Conservation (phyloP, 2,113 vertebrate species). For the Alouatta palliata region DNA sequence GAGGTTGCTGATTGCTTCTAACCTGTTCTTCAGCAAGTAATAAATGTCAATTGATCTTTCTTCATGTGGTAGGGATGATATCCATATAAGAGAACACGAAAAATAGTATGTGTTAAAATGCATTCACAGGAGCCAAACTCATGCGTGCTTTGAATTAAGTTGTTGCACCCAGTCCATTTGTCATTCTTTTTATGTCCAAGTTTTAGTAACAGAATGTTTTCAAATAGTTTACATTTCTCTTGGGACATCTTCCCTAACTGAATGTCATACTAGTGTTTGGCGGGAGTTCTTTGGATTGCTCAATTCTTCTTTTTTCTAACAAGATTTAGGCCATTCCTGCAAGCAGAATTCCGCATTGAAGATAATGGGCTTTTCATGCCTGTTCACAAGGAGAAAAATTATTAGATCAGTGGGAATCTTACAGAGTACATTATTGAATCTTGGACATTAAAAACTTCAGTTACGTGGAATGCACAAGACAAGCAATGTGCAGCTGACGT, state of each 20-base stretch:
- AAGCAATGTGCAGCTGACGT: background rate
- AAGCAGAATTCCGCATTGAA: background rate
- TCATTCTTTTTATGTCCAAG: constrained; percentile 68
- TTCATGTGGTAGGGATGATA: constrained; percentile 44
- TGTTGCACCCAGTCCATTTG: constrained; percentile 59
- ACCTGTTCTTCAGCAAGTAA: constrained; percentile 68
- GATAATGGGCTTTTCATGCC: constrained; percentile 32
- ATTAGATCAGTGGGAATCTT: constrained; percentile 54
- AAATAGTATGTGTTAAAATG: constrained; percentile 36
- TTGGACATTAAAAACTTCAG: constrained; percentile 7
- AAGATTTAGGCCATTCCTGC: constrained; percentile 46
- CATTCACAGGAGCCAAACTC: constrained; percentile 56
- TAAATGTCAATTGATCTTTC: constrained; percentile 75
- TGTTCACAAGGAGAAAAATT: constrained; percentile 38
- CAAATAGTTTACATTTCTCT: constrained; percentile 73
- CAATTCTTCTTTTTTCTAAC: constrained; percentile 41
- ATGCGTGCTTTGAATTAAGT: constrained; percentile 64
- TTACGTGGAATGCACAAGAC: constrained; percentile 8
- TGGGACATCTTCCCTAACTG: constrained; percentile 59
- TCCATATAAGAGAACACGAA: constrained; percentile 68
- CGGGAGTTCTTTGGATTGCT: constrained; percentile 49
- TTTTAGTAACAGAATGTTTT: constrained; percentile 79
- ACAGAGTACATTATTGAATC: constrained; percentile 36
- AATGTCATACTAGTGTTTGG: constrained; percentile 61
- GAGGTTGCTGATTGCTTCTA: constrained; percentile 71